Percentiles rank a stretch among this genome's conserved stretches.
Conservation (phyloP, 1,140 invertebrate genomes). For the Drosophila lacteicornis region DNA sequence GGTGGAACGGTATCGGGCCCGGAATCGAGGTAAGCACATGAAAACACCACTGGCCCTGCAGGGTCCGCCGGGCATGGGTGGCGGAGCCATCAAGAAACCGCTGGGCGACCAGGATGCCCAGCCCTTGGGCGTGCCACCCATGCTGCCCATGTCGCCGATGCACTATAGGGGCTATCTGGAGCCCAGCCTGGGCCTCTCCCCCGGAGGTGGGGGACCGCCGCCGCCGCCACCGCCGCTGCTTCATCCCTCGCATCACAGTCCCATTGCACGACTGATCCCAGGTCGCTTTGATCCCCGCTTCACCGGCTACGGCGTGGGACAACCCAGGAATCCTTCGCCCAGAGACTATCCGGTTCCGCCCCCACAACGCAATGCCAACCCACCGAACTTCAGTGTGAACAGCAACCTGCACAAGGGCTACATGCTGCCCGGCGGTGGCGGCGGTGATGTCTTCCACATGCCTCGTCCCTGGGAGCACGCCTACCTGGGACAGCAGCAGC, state of each 20-base stretch:
- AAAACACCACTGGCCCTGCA: conserved; percentile 48
- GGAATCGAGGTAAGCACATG: conserved; percentile 72
- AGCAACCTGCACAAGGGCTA: conserved; percentile 44
- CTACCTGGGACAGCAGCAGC: conserved; percentile 32
- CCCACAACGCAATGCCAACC: conserved; percentile 60
- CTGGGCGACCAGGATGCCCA: conserved; percentile 39
- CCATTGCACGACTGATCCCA: conserved; percentile 57
- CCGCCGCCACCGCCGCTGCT: conserved; percentile 27
- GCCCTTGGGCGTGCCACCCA: conserved; percentile 25
- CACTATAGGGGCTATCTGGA: conserved; percentile 63
- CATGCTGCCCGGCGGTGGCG: conserved; percentile 20
- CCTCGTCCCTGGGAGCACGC: conserved; percentile 31
- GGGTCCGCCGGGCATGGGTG: conserved; percentile 15
- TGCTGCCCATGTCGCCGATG: conserved; percentile 70
- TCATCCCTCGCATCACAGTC: conserved; percentile 60
- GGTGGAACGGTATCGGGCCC: conserved; percentile 90
- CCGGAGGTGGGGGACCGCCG: conserved; percentile 15
- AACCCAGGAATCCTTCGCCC: conserved; percentile 36
- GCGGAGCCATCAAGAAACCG: conserved; percentile 51
- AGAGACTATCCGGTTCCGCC: conserved; percentile 40
- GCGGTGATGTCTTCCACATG: conserved; percentile 33
- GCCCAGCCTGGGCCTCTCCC: conserved; percentile 31
- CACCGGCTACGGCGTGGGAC: conserved; percentile 41
- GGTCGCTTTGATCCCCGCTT: conserved; percentile 61
- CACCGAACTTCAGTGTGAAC: conserved; percentile 67